Evolutionary conservation across 2,888 invertebrate species (phyloP).

Genomic region (Leuctra nigra): DNA sequence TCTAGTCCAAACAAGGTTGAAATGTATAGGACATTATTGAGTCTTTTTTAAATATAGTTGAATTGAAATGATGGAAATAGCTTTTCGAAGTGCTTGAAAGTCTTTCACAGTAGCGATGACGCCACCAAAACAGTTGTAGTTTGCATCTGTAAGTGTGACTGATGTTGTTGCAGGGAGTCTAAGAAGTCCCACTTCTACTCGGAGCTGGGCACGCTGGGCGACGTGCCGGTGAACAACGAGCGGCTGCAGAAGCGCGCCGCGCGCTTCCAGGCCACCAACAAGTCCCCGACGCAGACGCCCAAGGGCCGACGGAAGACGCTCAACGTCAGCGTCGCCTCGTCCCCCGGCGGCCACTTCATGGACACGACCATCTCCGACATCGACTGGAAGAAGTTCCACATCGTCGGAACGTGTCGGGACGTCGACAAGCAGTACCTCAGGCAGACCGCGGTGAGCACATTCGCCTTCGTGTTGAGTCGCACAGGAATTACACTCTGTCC

Average conservation of each 20-base stretch:
- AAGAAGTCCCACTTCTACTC: conserved; percentile 53
- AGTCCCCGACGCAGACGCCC: conserved; percentile 14
- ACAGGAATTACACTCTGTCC: background rate
- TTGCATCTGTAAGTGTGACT: too few species aligned
- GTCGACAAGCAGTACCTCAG: conserved; percentile 95
- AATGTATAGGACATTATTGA: too few species aligned
- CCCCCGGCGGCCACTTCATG: conserved; percentile 16
- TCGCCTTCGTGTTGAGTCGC: background rate
- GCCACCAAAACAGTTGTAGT: too few species aligned
- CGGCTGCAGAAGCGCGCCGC: conserved; percentile 84
- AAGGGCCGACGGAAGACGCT: conserved; percentile 20
- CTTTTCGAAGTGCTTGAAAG: too few species aligned
- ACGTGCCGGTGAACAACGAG: conserved; percentile 55
- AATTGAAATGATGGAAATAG: too few species aligned
- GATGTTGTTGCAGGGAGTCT: too few species aligned
- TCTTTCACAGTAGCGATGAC: too few species aligned
- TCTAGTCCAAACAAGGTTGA: too few species aligned
- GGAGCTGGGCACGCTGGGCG: conserved; percentile 54
- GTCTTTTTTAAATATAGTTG: too few species aligned
- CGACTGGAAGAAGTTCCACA: conserved; percentile 80
- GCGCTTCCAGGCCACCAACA: conserved; percentile 60
- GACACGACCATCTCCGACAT: conserved; percentile 58
- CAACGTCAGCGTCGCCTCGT: conserved; percentile 26
- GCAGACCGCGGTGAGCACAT: conserved; percentile 65
- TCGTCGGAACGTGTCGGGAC: conserved; percentile 90